Percentiles rank a stretch among this genome's conserved stretches.
Evolutionary conservation across 1,140 invertebrate species (phyloP).

Genomic region (Brachionus rotundiformis): DNA sequence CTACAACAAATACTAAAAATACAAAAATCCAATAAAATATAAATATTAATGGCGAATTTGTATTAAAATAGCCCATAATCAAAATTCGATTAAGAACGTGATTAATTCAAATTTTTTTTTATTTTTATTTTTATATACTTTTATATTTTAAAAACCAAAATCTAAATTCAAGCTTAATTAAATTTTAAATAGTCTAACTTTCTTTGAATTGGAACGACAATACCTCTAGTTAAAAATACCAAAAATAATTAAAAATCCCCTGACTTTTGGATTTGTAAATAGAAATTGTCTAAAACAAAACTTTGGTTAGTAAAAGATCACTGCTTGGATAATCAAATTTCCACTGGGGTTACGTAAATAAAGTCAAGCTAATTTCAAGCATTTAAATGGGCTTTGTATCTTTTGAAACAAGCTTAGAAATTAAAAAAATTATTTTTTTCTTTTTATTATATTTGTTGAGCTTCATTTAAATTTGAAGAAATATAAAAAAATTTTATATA

Average conservation of each 20-base stretch:
- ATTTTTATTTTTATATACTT: too few species aligned
- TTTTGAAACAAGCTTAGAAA: neutral
- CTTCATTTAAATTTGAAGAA: neutral
- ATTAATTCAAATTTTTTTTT: slow-evolving; percentile 1
- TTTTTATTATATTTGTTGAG: neutral
- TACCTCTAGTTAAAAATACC: neutral
- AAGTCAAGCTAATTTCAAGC: neutral
- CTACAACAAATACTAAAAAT: neutral
- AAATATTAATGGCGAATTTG: neutral
- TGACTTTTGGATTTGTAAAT: neutral
- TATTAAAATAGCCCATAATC: slow-evolving; percentile 19
- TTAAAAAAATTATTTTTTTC: neutral
- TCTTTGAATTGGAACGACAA: slow-evolving; percentile 13
- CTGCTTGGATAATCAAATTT: slow-evolving; percentile 8
- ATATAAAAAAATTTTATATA: too few species aligned
- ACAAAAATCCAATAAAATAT: slow-evolving; percentile 10
- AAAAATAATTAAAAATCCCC: neutral
- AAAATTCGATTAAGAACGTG: slow-evolving; percentile 6
- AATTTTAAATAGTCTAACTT: slow-evolving; percentile 12
- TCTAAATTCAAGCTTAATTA: slow-evolving; percentile 15
- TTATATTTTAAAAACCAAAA: neutral
- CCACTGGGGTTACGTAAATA: neutral
- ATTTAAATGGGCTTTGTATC: neutral
- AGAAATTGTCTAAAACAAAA: neutral
- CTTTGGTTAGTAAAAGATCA: neutral